Evolutionary conservation across 2,888 invertebrate species (phyloP).

Genomic region (Pseudolycoriella hygida): DNA sequence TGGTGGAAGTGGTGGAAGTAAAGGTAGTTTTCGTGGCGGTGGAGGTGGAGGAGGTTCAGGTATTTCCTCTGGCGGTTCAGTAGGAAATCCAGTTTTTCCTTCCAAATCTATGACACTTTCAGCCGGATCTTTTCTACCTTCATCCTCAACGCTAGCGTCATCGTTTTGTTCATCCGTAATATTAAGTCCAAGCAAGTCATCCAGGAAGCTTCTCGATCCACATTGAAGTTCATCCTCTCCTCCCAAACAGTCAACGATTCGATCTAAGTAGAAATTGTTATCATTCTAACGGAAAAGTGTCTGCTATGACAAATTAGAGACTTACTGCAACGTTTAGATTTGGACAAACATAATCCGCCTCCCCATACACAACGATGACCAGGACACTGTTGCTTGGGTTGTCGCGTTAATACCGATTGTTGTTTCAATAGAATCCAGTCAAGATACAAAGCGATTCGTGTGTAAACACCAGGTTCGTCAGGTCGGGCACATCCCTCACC

Average conservation of each 20-base stretch:
- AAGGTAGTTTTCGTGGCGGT: too few relatives aligned
- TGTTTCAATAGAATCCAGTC: constrained; percentile 53
- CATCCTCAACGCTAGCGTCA: not conserved
- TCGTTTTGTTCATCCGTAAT: not conserved
- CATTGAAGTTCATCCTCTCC: constrained; percentile 70
- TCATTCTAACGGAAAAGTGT: too few relatives aligned
- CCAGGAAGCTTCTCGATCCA: constrained; percentile 9
- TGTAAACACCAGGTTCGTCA: constrained; percentile 67
- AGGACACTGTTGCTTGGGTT: constrained; percentile 47
- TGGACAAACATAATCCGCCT: constrained; percentile 47
- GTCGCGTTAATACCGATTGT: constrained; percentile 13
- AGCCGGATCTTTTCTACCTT: constrained; percentile 3
- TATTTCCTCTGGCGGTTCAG: too few relatives aligned
- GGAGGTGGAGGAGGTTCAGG: too few relatives aligned
- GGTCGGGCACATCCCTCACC: constrained; percentile 68
- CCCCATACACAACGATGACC: constrained; percentile 53
- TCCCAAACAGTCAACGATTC: constrained; percentile 53
- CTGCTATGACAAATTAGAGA: too few relatives aligned
- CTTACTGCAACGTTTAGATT: constrained; percentile 36
- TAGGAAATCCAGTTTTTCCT: too few relatives aligned
- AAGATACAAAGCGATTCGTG: constrained; percentile 54
- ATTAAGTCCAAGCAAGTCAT: not conserved
- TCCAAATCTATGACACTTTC: constrained; percentile 1
- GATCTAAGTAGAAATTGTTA: constrained; percentile 27
- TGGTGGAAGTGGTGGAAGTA: too few relatives aligned